phyloP scores from a whole-genome alignment of 92 coral and sea anemone genomes.

The Muricea muricata region DNA sequence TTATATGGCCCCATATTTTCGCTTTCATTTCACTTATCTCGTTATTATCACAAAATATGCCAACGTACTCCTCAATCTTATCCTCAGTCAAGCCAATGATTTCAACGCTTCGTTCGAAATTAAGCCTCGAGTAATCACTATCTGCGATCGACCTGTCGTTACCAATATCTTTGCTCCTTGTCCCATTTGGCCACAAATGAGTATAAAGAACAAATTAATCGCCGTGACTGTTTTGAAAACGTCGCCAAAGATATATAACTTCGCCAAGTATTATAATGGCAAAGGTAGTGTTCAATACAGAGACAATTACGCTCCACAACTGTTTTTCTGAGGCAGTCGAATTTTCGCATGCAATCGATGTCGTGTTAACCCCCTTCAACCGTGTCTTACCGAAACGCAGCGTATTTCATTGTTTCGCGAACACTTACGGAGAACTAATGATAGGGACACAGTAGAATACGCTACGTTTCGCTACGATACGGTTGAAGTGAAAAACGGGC shows the following conservation, averaged over 20 bases:
- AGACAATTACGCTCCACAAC: background rate
- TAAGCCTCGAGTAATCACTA: slow-evolving; percentile 14
- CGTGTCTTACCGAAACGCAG: no score
- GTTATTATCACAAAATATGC: slow-evolving; percentile 8
- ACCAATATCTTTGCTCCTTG: slow-evolving; percentile 63
- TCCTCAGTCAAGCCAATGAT: slow-evolving; percentile 68
- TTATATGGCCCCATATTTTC: slow-evolving; percentile 47
- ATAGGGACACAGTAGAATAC: no score
- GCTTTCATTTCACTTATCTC: background rate
- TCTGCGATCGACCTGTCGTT: slow-evolving; percentile 60
- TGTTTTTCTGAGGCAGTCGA: background rate
- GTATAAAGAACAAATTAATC: slow-evolving; percentile 54
- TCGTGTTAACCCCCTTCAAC: background rate
- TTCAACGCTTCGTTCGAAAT: slow-evolving; percentile 53
- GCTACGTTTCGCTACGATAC: no score
- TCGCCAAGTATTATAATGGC: background rate
- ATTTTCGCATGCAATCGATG: background rate
- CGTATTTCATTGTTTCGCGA: no score
- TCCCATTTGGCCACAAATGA: slow-evolving; percentile 40
- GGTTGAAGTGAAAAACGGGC: no score
- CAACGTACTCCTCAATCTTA: slow-evolving; percentile 48
- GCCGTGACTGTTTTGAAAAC: slow-evolving; percentile 28
- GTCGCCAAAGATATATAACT: slow-evolving; percentile 6
- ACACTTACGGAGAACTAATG: no score
- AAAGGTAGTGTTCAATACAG: background rate